Percentiles rank a stretch among this genome's conserved stretches.
phyloP scores from a whole-genome alignment of 2,888 invertebrate species.

The Tipula helvola region DNA sequence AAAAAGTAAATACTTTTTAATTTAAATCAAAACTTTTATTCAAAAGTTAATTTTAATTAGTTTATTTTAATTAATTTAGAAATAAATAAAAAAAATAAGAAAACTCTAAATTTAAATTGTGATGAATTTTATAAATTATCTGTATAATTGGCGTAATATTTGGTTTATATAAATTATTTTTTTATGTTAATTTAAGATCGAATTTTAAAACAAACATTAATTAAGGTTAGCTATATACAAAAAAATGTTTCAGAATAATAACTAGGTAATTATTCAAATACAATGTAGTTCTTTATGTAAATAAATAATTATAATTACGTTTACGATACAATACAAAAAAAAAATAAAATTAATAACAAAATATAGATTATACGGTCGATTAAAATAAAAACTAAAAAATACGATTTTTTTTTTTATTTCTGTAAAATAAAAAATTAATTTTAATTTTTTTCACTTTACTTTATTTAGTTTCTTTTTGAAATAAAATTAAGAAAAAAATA shows the following conservation, averaged over 20 bases:
- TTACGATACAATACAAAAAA: neutral
- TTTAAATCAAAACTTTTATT: neutral
- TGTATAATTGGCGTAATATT: neutral
- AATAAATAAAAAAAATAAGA: neutral
- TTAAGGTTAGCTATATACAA: neutral
- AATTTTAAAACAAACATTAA: neutral
- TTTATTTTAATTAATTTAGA: neutral
- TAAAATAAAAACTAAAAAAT: neutral
- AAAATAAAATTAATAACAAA: neutral
- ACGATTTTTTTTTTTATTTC: neutral
- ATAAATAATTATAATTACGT: neutral
- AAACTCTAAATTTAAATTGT: neutral
- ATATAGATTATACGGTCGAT: neutral
- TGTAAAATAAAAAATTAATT: neutral
- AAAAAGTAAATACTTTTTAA: neutral
- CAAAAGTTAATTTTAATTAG: neutral
- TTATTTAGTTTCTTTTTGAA: neutral
- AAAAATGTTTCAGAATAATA: neutral
- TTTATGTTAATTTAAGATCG: neutral
- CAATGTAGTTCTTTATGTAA: neutral
- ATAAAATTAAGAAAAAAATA: neutral
- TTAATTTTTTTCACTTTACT: neutral
- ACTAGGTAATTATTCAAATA: neutral
- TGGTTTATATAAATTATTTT: neutral
- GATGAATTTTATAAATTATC: constrained; percentile 4